Evolutionary conservation across 2,113 vertebrate species (phyloP), one percentile per base, ranked within the genome.

Genomic region (Eptatretus burgeri): DNA sequence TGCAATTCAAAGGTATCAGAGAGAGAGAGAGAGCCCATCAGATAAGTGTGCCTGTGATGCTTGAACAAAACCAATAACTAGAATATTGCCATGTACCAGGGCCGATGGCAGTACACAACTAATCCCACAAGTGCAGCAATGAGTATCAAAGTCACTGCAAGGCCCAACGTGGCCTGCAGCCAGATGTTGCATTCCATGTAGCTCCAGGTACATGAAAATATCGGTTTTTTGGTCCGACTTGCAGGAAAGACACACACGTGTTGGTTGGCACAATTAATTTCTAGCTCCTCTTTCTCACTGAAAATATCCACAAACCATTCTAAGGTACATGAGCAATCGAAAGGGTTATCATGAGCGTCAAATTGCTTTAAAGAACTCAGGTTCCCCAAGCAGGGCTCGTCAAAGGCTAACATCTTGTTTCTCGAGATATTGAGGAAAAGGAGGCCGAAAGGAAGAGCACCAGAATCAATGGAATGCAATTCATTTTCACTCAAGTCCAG

Each of bases 1-100:
- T 69, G 91, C 7, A 85, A 93, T 51, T 91, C 79, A 50, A 93
- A 93, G 2, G 82, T 84, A 0, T 93, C 82, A 0, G 77, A 93
- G 63, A 73, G 70, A n/a, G n/a, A 0, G 77, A 93, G 63, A 5
- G 76, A 1, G 62, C 66, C 27, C 0, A 53, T 5, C 0, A 49
- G 11, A 62, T 1, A 17, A 67, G 62, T 65, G 64, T 66, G 78
- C 71, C 66, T 79, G 82, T 16, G 53, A 16, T 75, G 74, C 66
- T 93, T 88, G 63, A 81, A 82, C 66, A 67, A 77, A 1, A 93
- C 74, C 85, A 85, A 93, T 0, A 80, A 80, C 75, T 79, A 82
- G 1, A 65, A 84, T 84, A 93, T 93, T 63, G 73, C 72, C 19
- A 87, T 13, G 68, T 93, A 93, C 87, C 87, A 93, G 51, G 86